Evolutionary conservation across 2,797 vertebrate genomes (phyloP).

Genomic region (Chaenodraco wilsoni): DNA sequence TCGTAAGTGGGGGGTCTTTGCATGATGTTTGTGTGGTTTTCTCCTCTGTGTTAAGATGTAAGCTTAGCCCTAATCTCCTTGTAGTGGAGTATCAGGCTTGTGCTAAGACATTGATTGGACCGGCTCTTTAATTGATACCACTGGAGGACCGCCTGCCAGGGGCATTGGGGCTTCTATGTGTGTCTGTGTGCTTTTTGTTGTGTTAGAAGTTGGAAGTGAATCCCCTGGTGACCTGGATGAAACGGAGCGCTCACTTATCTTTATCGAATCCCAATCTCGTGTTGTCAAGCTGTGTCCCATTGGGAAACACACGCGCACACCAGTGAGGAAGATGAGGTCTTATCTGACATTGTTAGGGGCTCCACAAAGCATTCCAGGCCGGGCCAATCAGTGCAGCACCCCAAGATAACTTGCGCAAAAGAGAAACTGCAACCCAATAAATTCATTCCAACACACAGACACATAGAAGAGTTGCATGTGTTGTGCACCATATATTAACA

Average conservation of each 20-base stretch:
- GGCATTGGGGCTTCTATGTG: conserved; percentile 43
- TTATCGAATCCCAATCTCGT: conserved; percentile 75
- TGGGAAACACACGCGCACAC: conserved; percentile 41
- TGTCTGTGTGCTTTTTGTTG: conserved; percentile 50
- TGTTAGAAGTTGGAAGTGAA: conserved; percentile 65
- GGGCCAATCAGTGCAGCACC: conserved; percentile 35
- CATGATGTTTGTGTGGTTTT: conserved; percentile 49
- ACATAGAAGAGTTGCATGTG: conserved; percentile 1
- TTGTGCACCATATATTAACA: conserved; percentile 27
- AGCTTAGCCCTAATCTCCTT: conserved; percentile 77
- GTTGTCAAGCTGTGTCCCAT: conserved; percentile 57
- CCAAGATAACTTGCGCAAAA: conserved; percentile 30
- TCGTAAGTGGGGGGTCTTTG: conserved; percentile 46
- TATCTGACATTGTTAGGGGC: conserved; percentile 54
- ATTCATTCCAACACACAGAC: conserved; percentile 42
- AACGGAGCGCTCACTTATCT: conserved; percentile 77
- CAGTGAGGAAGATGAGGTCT: conserved; percentile 53
- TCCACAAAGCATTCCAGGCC: conserved; percentile 44
- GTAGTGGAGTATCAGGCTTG: conserved; percentile 72
- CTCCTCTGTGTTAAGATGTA: conserved; percentile 68
- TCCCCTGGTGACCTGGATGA: conserved; percentile 71
- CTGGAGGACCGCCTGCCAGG: conserved; percentile 65
- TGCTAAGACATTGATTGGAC: conserved; percentile 80
- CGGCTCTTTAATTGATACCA: conserved; percentile 80
- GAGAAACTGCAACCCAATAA: conserved; percentile 40